Evolutionary conservation across 2,888 invertebrate species (phyloP).

Genomic region (Augiades crinisus): DNA sequence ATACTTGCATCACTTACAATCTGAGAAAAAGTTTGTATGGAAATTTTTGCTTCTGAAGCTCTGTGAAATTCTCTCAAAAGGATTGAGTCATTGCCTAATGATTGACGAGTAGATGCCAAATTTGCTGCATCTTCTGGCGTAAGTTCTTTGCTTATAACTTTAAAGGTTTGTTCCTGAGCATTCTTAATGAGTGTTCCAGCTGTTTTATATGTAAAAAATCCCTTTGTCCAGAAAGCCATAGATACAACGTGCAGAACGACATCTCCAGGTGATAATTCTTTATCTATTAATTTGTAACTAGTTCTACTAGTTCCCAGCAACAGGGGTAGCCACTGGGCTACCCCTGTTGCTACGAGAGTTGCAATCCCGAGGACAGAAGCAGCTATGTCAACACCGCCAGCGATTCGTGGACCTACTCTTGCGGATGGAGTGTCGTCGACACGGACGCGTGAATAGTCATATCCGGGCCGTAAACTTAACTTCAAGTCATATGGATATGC

Average conservation of each 20-base stretch:
- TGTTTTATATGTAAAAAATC: constrained; percentile 35
- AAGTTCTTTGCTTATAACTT: constrained; percentile 31
- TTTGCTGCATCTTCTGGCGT: constrained; percentile 28
- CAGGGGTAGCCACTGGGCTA: too few relatives aligned
- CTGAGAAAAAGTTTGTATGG: constrained; percentile 32
- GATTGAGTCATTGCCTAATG: constrained; percentile 33
- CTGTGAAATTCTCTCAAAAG: constrained; percentile 33
- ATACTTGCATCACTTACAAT: constrained; percentile 31
- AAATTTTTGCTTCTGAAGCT: constrained; percentile 33
- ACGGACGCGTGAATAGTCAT: constrained; percentile 29
- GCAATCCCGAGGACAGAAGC: constrained; percentile 33
- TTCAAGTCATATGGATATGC: constrained; percentile 31
- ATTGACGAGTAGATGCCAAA: constrained; percentile 28
- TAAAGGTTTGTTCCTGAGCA: constrained; percentile 34
- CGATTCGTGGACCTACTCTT: constrained; percentile 26
- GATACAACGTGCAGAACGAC: constrained; percentile 35
- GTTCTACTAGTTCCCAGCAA: constrained; percentile 35
- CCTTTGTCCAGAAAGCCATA: constrained; percentile 38
- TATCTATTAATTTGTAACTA: constrained; percentile 33
- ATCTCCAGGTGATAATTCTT: constrained; percentile 32
- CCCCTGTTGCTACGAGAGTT: constrained; percentile 31
- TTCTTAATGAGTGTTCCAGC: constrained; percentile 35
- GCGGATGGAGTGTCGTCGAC: constrained; percentile 28
- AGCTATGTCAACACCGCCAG: constrained; percentile 30
- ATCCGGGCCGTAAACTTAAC: constrained; percentile 27